Percentiles rank a stretch among this genome's conserved stretches.
phyloP scores from a whole-genome alignment of 2,888 invertebrate species.

The Trileptium ribeirensis region DNA sequence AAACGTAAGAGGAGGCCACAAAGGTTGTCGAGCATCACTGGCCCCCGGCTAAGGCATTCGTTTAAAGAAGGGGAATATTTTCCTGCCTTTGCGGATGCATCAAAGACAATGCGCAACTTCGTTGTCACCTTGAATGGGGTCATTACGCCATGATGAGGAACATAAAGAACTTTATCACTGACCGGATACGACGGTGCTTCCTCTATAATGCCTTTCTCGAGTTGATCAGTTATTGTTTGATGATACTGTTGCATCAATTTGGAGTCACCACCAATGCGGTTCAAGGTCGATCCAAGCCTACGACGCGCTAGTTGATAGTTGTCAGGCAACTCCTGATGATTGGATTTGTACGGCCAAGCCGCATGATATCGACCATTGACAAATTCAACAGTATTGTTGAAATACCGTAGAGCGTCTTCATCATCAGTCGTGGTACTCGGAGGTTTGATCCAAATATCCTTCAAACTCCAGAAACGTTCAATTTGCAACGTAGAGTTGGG shows the following conservation, averaged over 20 bases:
- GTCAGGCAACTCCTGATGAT: background rate
- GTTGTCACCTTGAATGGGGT: slow-evolving; percentile 26
- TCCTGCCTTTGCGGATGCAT: slow-evolving; percentile 30
- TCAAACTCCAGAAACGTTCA: background rate
- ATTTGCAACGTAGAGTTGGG: background rate
- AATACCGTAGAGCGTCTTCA: background rate
- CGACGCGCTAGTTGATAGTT: background rate
- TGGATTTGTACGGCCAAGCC: background rate
- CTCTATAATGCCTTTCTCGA: slow-evolving; percentile 24
- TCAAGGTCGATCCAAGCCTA: background rate
- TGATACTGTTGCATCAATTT: slow-evolving; percentile 21
- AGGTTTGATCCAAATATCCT: background rate
- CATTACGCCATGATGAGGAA: slow-evolving; percentile 34
- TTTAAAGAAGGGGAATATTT: slow-evolving; percentile 26
- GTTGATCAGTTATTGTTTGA: slow-evolving; percentile 20
- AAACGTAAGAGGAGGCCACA: slow-evolving; percentile 29
- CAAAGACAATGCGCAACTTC: slow-evolving; percentile 40
- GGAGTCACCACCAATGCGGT: background rate
- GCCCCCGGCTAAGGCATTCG: slow-evolving; percentile 34
- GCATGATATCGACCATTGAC: background rate
- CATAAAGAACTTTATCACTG: slow-evolving; percentile 26
- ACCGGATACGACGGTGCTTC: background rate
- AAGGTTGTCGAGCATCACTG: slow-evolving; percentile 25
- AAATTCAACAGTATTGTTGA: background rate
- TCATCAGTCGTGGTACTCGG: background rate